These are phyloP conservation scores for Musca vetustissima DNA, from an alignment of 1,140 invertebrate species.

Conservation along the genomic window DNA sequence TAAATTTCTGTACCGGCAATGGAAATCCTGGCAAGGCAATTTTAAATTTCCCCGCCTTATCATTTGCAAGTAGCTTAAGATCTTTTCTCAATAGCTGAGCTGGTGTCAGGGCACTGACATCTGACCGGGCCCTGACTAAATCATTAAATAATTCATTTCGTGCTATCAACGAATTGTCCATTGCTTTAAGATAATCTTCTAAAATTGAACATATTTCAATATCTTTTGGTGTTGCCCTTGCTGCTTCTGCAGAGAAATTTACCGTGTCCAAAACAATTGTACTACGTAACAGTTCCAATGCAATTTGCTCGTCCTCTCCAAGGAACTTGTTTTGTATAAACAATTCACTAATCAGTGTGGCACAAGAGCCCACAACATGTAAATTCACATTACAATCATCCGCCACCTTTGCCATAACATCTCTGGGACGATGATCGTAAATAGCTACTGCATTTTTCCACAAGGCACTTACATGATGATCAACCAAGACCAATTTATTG, in stretches of 20 bases:
- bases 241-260: constrained; percentile 65
- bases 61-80: constrained; percentile 60
- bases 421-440: constrained; percentile 72
- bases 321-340: constrained; percentile 35
- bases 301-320: constrained; percentile 4
- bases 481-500: constrained; percentile 67
- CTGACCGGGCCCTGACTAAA: constrained; percentile 62
- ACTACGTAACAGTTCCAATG: constrained; percentile 58
- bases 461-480: constrained; percentile 69
- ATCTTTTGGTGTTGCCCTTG: constrained; percentile 65
- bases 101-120: constrained; percentile 60
- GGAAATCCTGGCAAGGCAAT: constrained; percentile 65
- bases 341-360: constrained; percentile 61
- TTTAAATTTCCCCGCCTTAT: constrained; percentile 38
- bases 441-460: constrained; percentile 63
- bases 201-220: constrained; percentile 52
- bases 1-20: constrained; percentile 60
- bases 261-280: constrained; percentile 76
- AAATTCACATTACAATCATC: constrained; percentile 55
- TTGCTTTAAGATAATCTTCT: constrained; percentile 54
- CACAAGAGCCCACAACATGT: constrained; percentile 72
- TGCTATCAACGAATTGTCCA: constrained; percentile 12
- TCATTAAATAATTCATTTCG: constrained; percentile 57
- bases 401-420: constrained; percentile 56
- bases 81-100: constrained; percentile 66